phyloP scores from a whole-genome alignment of 2,888 invertebrate species.

The Taphrorychus bicolor region DNA sequence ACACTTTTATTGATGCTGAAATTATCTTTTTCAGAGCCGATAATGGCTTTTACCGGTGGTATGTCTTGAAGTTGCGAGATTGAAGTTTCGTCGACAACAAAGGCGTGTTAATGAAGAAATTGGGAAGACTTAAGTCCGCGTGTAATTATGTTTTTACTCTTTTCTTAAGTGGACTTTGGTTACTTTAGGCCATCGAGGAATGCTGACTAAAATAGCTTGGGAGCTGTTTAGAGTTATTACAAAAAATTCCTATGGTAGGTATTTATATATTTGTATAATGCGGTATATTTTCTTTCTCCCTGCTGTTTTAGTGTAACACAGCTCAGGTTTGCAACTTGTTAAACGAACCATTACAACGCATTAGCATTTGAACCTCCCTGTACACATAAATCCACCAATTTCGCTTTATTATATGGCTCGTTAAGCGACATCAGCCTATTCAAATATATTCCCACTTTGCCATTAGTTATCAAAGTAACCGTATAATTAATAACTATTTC shows the following conservation, averaged over 20 bases:
- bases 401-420: neutral
- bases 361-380: neutral
- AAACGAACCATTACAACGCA: neutral
- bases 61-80: neutral
- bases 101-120: constrained; percentile 1
- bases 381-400: neutral
- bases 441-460: neutral
- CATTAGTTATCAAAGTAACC: neutral
- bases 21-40: constrained; percentile 16
- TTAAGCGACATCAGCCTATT: neutral
- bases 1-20: constrained; percentile 21
- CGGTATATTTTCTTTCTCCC: too few relatives aligned
- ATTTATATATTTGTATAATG: too few relatives aligned
- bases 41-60: constrained; percentile 15
- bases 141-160: neutral
- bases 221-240: too few relatives aligned
- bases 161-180: neutral
- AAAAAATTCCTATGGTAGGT: too few relatives aligned
- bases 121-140: constrained; percentile 5
- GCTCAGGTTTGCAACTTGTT: too few relatives aligned
- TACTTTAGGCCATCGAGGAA: neutral
- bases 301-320: too few relatives aligned
- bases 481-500: neutral
- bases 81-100: constrained; percentile 3
- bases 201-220: neutral